Evolutionary conservation across 2,888 invertebrate genomes (phyloP), one percentile per base, ranked within the genome.

Genomic region (Tholera decimalis): DNA sequence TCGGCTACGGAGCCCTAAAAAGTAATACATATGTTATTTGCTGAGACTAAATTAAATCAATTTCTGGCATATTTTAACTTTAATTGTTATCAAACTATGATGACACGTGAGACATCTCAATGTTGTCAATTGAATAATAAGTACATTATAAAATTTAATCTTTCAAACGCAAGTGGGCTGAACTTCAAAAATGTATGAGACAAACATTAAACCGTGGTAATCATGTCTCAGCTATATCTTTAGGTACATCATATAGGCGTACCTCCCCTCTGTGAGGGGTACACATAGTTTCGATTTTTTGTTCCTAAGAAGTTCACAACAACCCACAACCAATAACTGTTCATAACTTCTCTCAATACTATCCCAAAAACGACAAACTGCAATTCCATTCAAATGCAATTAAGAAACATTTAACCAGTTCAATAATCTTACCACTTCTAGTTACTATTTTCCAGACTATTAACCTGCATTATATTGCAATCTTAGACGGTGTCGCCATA

Each of bases 401-500:
- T 43, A 22, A 39, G 73, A 57, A 67, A 54, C 71, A 33, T 54
- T 56, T 56, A 54, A n/a, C 47, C n/a, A 28, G 37, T 35, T 41
- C 37, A 33, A 46, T 18, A 20, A 58, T 5, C 18, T 33, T n/a
- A 1, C 24, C 24, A n/a, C 3, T 8, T 18, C 11, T 22, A 20
- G 63, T 65, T 9, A 35, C 73, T 63, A 77, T 73, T 24, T 77
- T 73, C 78, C 28, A 72, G 28, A 18, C 46, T 43, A 73, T 77
- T 65, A 50, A 63, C 37, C 41, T 46, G 46, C 22, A 70, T 64
- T 70, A 55, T 46, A 43, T 64, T 72, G 47, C 58, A 55, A 61
- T 49, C 67, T 11, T 73, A 95, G 95, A 95, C 83, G 94, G 95
- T 0, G 90, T 93, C 18, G 95, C 93, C n/a, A 70, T 92, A 37